Conservation (phyloP, 1,140 invertebrate species). For the Diplogasteroides magnus region DNA sequence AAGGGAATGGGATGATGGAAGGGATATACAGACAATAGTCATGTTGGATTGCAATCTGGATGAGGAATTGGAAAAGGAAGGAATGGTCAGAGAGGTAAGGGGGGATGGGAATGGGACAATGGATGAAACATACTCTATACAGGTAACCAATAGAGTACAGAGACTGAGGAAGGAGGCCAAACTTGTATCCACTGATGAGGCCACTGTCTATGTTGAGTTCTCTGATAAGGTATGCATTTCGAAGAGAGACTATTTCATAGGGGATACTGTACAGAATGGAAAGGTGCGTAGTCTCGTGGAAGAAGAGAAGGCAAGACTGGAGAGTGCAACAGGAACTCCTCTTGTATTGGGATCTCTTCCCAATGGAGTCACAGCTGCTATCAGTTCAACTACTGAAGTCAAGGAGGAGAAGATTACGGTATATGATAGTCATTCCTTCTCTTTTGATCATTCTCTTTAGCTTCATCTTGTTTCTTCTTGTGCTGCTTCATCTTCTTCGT, state of each 20-base stretch:
- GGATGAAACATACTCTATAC: conserved; percentile 1
- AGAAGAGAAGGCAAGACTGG: neutral
- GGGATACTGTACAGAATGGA: neutral
- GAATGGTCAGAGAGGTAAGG: conserved; percentile 60
- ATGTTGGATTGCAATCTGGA: conserved; percentile 65
- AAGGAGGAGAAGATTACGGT: conserved; percentile 25
- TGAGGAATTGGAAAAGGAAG: neutral
- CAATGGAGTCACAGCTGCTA: conserved; percentile 3
- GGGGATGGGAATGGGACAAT: neutral
- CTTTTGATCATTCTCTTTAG: neutral
- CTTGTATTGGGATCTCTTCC: conserved; percentile 19
- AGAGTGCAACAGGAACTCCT: conserved; percentile 25
- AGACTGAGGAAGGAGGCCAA: conserved; percentile 63
- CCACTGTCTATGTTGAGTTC: conserved; percentile 75
- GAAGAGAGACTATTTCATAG: neutral
- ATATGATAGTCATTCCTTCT: neutral
- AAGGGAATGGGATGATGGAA: conserved; percentile 61
- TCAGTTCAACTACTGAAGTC: conserved; percentile 15
- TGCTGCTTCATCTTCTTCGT: too few relatives aligned
- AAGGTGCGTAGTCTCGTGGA: neutral
- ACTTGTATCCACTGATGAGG: conserved; percentile 82
- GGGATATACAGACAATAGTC: conserved; percentile 92
- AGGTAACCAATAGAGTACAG: neutral
- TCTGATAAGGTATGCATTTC: conserved; percentile 65
- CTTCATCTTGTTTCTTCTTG: conserved; percentile 22